phyloP scores from a whole-genome alignment of 1,140 invertebrate genomes.

The Maniola jurtina region DNA sequence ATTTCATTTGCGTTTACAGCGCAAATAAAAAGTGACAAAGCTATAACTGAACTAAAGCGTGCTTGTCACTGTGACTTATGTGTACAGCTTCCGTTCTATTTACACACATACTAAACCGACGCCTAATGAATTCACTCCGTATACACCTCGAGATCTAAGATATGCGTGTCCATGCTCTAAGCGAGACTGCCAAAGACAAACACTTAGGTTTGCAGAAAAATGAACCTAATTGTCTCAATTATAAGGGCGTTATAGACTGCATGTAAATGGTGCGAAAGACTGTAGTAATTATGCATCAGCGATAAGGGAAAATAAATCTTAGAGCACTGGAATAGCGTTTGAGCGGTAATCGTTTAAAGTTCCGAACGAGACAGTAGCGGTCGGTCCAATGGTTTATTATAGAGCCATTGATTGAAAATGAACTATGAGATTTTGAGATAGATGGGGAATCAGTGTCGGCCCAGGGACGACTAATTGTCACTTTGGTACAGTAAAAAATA shows the following conservation, averaged over 20 bases:
- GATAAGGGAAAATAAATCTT: conserved; percentile 44
- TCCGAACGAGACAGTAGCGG: conserved; percentile 46
- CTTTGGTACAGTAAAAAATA: conserved; percentile 2
- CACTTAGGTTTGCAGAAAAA: conserved; percentile 21
- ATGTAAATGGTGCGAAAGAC: conserved; percentile 28
- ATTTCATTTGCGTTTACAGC: background rate
- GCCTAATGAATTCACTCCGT: conserved; percentile 67
- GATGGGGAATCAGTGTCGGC: conserved; percentile 13
- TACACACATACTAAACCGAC: conserved; percentile 62
- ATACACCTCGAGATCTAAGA: conserved; percentile 66
- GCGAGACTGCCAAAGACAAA: conserved; percentile 32
- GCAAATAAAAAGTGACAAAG: background rate
- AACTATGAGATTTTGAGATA: conserved; percentile 34
- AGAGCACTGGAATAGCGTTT: conserved; percentile 33
- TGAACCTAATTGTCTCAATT: conserved; percentile 29
- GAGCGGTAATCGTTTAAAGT: conserved; percentile 28
- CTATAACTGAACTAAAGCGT: conserved; percentile 16
- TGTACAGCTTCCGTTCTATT: conserved; percentile 68
- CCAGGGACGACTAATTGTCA: conserved; percentile 19
- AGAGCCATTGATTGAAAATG: conserved; percentile 55
- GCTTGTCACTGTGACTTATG: conserved; percentile 56
- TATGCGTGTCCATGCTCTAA: conserved; percentile 60
- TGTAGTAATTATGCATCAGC: conserved; percentile 39
- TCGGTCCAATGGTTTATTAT: conserved; percentile 52
- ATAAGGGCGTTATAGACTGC: conserved; percentile 28